These are phyloP conservation scores for Pygathrix nemaeus DNA, from an alignment of 2,113 vertebrate genomes.

Conservation along the genomic window DNA sequence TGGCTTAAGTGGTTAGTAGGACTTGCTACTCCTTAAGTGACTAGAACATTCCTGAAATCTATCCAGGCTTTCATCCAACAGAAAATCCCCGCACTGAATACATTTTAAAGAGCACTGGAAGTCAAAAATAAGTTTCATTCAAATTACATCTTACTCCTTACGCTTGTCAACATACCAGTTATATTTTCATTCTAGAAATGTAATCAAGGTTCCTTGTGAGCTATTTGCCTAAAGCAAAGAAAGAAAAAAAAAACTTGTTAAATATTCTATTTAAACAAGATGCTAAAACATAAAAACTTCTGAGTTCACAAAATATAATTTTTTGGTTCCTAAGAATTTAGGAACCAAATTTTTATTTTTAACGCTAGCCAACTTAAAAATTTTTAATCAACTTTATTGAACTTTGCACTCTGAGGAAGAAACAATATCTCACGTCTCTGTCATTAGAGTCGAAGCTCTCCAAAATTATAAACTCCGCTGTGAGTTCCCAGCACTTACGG, in stretches of 20 bases:
- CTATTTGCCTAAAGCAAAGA: neutral
- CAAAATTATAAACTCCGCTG: conserved; percentile 86
- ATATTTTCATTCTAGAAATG: neutral
- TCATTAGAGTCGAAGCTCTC: conserved; percentile 58
- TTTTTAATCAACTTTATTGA: conserved; percentile 39
- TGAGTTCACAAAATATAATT: neutral
- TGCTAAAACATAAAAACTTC: neutral
- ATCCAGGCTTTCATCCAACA: neutral
- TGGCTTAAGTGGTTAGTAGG: neutral
- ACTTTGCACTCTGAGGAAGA: neutral
- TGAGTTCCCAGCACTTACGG: conserved; percentile 78
- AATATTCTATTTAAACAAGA: neutral
- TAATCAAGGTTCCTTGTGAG: neutral
- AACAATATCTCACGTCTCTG: neutral
- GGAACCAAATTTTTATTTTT: conserved; percentile 5
- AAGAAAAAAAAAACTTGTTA: neutral
- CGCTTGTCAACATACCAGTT: neutral
- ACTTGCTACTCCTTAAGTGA: neutral
- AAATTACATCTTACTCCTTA: neutral
- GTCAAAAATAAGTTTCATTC: conserved; percentile 4
- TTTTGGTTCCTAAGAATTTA: conserved; percentile 47
- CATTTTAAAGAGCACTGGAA: neutral
- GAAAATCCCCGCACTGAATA: neutral
- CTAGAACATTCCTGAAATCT: neutral
- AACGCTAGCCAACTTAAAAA: neutral